Conservation (phyloP, 1,140 invertebrate species). For the Philotrypesis tridentata region DNA sequence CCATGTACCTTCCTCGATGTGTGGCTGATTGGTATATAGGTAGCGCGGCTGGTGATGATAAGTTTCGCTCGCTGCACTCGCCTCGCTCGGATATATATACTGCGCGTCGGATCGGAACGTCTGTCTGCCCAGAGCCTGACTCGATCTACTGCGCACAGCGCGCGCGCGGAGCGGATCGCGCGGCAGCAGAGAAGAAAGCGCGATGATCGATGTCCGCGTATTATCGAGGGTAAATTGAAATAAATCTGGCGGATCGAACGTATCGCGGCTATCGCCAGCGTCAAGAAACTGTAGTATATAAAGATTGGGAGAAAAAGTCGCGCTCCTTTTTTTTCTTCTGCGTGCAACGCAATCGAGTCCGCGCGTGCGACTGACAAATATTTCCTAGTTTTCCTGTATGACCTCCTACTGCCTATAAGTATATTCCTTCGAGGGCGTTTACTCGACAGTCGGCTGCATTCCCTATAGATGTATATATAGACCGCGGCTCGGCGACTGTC, state of each 20-base stretch:
- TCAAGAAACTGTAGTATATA: constrained; percentile 14
- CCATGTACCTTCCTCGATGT: neutral
- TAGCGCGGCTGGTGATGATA: neutral
- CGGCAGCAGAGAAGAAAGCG: too few relatives aligned
- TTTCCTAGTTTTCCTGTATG: constrained; percentile 47
- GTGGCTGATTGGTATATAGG: neutral
- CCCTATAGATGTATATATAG: neutral
- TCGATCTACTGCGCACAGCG: neutral
- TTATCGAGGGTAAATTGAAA: neutral
- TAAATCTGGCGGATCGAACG: neutral
- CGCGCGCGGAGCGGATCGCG: too few relatives aligned
- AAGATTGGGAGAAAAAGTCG: neutral
- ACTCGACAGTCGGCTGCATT: neutral
- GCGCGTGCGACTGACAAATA: constrained; percentile 49
- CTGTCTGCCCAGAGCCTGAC: too few relatives aligned
- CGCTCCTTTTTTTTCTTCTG: too few relatives aligned
- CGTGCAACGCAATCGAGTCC: too few relatives aligned
- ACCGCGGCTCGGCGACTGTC: neutral
- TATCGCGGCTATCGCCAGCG: constrained; percentile 19
- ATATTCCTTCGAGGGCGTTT: neutral
- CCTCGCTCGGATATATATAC: too few relatives aligned
- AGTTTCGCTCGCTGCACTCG: too few relatives aligned
- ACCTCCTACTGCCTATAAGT: constrained; percentile 33
- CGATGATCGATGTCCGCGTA: too few relatives aligned
- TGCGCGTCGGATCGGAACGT: too few relatives aligned